Conservation (phyloP, 1,140 invertebrate genomes). For the Paraescarpia echinospica region DNA sequence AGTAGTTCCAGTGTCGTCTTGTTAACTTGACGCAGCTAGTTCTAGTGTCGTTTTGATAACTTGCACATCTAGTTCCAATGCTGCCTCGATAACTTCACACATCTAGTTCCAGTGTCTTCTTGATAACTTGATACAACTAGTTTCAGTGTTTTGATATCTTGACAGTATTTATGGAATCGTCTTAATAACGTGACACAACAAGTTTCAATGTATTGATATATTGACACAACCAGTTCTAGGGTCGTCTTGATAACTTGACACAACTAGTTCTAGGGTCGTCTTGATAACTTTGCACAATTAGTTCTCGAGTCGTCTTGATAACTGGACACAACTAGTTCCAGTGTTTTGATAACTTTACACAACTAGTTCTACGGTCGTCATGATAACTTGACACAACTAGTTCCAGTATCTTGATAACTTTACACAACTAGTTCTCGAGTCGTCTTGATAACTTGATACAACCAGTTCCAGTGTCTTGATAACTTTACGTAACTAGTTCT, state of each 20-base stretch:
- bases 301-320: no score
- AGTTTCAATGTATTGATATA: background rate
- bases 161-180: no score
- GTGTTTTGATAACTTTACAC: background rate
- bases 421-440: background rate
- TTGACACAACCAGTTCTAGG: background rate
- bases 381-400: background rate
- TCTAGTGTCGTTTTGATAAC: background rate
- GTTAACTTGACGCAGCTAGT: background rate
- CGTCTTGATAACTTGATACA: background rate
- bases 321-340: no score
- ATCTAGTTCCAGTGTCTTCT: background rate
- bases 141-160: no score
- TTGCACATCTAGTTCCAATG: no score
- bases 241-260: background rate
- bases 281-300: no score
- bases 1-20: no score
- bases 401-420: background rate
- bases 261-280: background rate
- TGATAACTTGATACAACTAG: background rate
- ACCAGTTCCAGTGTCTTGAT: background rate
- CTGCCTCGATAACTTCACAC: background rate
- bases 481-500: no score
- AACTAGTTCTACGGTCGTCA: background rate
- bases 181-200: no score